Base-by-base conservation (phyloP, 2,888 invertebrate genomes). In the Aporophyla lueneburgensis region DNA sequence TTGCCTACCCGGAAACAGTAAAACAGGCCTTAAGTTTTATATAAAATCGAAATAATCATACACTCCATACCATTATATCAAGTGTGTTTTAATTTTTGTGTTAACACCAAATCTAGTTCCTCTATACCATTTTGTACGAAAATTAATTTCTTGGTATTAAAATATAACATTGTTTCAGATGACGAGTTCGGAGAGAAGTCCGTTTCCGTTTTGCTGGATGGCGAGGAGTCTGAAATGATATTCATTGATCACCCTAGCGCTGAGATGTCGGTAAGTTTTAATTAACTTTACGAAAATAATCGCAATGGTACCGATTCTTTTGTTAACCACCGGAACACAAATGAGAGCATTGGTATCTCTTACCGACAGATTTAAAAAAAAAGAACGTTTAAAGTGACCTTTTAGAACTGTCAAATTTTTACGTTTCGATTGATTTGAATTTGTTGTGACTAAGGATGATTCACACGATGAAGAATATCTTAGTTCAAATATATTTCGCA, bases 161-260 rank as follows among this genome's bases (percentile, higher is more conserved):
- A 56, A 12, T n/a, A 4, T 1, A 21, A 4, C 9, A 19, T 96
- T 95, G 95, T 98, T 98, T 85, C 97, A 98, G 99, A 99, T 97
- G 99, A 99, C 92, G 99, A 99, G 94, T 99, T 98, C 89, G 99
- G 99, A 0, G 99, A 99, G 95, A 98, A 98, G 93, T 98, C 98
- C 0, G 99, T 99, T 46, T 98, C 98, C n/a, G 98, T 99, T n/a
- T 95, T 99, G 61, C 95, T 99, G 83, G 98, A 98, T 86, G 98
- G 98, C 0, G 98, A 99, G 91, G 99, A 99, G 93, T 98, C 99
- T 0, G 99, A 99, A 93, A 97, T 99, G 95, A 98, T 98, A 80
- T 99, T 99, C 92, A 98, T 99, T 87, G 99, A 99, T 93, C 99
- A 99, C 93, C 98, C 99, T 5, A 98, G 98, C 87, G 97, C 98